Evolutionary conservation across 92 coral and sea anemone species (phyloP).

Genomic region (Epizoanthus illoricatus): DNA sequence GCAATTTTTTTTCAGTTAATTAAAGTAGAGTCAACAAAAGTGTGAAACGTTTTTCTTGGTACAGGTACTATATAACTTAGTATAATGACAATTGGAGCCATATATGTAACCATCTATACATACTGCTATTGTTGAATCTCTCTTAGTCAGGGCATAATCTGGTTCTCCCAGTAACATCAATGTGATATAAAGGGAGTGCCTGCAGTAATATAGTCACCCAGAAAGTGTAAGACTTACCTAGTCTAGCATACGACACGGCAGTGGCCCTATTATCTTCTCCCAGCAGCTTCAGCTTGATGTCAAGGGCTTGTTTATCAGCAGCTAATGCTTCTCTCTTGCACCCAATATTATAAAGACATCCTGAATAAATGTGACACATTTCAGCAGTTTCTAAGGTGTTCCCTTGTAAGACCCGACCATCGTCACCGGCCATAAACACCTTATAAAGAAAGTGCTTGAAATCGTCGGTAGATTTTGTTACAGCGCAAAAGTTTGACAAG

Average conservation of each 20-base stretch:
- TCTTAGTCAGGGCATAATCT: too few relatives aligned
- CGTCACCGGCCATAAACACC: not conserved
- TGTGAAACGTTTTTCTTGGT: too few relatives aligned
- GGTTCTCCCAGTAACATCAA: too few relatives aligned
- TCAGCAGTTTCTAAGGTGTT: constrained; percentile 4
- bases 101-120: too few relatives aligned
- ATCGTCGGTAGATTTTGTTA: not conserved
- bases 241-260: constrained; percentile 25
- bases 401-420: not conserved
- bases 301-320: constrained; percentile 15
- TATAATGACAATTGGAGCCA: too few relatives aligned
- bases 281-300: constrained; percentile 13
- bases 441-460: not conserved
- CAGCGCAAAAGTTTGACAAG: not conserved
- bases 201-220: too few relatives aligned
- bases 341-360: not conserved
- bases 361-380: not conserved
- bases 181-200: too few relatives aligned
- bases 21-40: too few relatives aligned
- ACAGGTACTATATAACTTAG: too few relatives aligned
- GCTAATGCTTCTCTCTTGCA: not conserved
- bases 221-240: not conserved
- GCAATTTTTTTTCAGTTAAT: too few relatives aligned
- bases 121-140: too few relatives aligned
- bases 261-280: constrained; percentile 31